Base-by-base conservation (phyloP, 2,113 vertebrate genomes). In the Ceuthmochares aereus region DNA sequence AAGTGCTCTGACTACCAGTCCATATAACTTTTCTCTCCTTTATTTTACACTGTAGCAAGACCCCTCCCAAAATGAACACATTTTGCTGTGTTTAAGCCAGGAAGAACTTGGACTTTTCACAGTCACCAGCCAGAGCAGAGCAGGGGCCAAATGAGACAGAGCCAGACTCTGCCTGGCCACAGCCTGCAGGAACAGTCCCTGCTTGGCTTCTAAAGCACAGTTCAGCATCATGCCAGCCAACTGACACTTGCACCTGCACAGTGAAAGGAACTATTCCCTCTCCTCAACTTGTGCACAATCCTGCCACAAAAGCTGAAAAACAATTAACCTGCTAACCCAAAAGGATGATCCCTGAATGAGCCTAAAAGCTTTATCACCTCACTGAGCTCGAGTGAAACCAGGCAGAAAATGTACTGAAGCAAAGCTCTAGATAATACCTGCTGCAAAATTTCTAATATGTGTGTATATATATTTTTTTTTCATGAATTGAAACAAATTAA, bases 321-420 rank as follows among this genome's bases (percentile, higher is more conserved):
- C 88, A 67, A 85, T 91, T 89, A 67, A 89, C 64, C 83, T 81
- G 76, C 68, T 92, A 84, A 92, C 80, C 80, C 66, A 34, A 74
- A 87, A 72, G 52, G 76, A 58, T 32, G 9, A 17, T 8, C 86
- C 47, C 68, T 84, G 51, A 90, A 66, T 2, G 34, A 83, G 72
- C 15, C 37, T n/a, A 36, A 80, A 92, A 93, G 51, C 83, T 74
- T 67, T 34, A 84, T 12, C 80, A 84, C 60, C 60, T 77, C 56
- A 47, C 29, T 4, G 3, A 55, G 59, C 42, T 56, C 34, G 34
- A 84, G 47, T 7, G 60, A 89, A 89, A 45, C 12, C 52, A 70
- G 51, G 76, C 49, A 74, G 76, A 73, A 88, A 83, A 64, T 8
- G 21, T 21, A 77, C 27, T 42, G 45, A 88, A 80, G 68, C 14